Base-by-base conservation (phyloP, 2,113 vertebrate species). In the Sclerurus mexicanus region DNA sequence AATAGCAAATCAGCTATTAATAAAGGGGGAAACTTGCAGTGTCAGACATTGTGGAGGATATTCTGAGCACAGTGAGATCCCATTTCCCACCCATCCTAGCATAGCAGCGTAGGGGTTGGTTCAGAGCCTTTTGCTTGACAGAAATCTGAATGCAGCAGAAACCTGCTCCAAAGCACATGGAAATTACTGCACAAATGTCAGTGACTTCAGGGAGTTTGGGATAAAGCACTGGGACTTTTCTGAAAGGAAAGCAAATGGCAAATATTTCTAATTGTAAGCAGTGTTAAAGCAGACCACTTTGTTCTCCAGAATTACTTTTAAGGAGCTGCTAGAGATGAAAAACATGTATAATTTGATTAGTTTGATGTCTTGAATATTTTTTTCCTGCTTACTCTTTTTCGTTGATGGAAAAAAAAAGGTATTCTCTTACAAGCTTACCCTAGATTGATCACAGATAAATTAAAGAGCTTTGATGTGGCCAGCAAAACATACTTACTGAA, bases 391-490 rank as follows among this genome's bases (percentile, higher is more conserved):
- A 40, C 25, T 85, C 81, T 87, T 93, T 95, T 95, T 94, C 90
- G 42, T 87, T 93, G 78, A 85, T 95, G 71, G 67, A 5, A 25
- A 60, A 81, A 53, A 75, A 96, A 85, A 66, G 49, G 27, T 96
- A 46, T 85, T 96, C 91, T 97, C 85, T 92, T 91, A 40, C 77
- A 83, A 85, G 64, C 79, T 94, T 71, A 87, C 85, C 71, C 77
- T 53, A 90, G 74, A 81, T 95, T 95, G 96, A 95, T 97, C 24
- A 37, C 73, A 97, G 97, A 97, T 98, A 96, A 97, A 96, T 89
- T 69, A 71, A 79, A 90, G 67, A 85, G 44, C 97, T 98, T 98
- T 98, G 97, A 98, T 97, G 97, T 91, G 58, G 58, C 85, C 91
- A 89, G 94, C 91, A 96, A 95, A 96, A 75, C 85, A 75, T 95